A percentile compares a stretch with the other conserved stretches of the same genome.
Evolutionary conservation across 2,113 vertebrate species (phyloP).

Genomic region (Chauna torquata): DNA sequence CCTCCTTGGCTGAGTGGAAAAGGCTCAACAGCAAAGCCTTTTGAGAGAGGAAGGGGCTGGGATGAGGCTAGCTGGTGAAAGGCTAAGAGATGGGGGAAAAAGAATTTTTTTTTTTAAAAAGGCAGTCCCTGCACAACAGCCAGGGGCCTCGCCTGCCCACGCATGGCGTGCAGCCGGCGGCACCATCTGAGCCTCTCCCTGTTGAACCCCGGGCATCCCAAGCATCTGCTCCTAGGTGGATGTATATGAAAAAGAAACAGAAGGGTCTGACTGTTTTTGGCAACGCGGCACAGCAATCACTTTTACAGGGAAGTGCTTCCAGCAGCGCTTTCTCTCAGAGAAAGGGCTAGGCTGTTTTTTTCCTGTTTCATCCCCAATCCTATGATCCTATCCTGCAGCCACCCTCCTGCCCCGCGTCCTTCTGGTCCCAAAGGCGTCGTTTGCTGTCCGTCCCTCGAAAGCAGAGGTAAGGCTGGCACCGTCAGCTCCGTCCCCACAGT

Average conservation of each 20-base stretch:
- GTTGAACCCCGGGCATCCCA: background rate
- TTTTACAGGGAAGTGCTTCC: background rate
- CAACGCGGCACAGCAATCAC: background rate
- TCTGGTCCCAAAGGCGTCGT: no score
- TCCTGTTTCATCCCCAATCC: background rate
- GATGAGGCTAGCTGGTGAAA: background rate
- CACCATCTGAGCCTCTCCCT: background rate
- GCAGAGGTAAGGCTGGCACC: no score
- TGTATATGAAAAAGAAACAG: background rate
- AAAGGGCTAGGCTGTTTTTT: background rate
- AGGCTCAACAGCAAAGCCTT: background rate
- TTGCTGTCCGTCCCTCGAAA: no score
- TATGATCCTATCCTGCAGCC: no score
- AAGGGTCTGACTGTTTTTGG: background rate
- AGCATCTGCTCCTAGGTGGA: background rate
- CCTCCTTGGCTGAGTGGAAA: fast-evolving
- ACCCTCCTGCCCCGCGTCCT: no score
- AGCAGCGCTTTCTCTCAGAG: fast-evolving
- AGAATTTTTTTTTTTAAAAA: background rate
- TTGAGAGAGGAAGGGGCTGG: background rate
- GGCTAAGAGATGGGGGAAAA: background rate
- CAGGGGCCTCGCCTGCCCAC: background rate
- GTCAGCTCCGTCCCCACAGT: no score
- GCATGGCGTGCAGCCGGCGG: background rate
- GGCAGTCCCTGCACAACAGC: background rate